Percentiles rank a stretch among this genome's conserved stretches.
Evolutionary conservation across 2,888 invertebrate species (phyloP).

Genomic region (Aphidoletes aphidimyza): DNA sequence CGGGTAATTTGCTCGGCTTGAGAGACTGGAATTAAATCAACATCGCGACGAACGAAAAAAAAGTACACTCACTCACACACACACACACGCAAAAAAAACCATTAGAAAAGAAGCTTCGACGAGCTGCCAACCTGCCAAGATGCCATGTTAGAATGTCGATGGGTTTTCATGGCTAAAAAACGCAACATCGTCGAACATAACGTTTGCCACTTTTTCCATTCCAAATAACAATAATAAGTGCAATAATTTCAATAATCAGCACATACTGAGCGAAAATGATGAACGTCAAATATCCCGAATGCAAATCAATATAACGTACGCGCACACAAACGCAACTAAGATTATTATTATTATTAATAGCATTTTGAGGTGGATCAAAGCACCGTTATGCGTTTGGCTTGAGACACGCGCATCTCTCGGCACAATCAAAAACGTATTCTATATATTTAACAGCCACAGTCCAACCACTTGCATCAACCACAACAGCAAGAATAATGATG

Average conservation of each 20-base stretch:
- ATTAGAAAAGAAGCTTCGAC: background rate
- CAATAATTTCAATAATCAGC: constrained; percentile 26
- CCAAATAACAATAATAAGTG: constrained; percentile 11
- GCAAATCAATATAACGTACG: background rate
- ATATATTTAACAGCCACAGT: background rate
- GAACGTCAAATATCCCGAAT: background rate
- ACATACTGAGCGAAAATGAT: constrained; percentile 1
- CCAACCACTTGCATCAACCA: background rate
- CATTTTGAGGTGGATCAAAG: constrained; percentile 23
- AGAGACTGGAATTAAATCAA: background rate
- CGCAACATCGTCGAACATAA: too few relatives aligned
- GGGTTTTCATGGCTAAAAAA: too few relatives aligned
- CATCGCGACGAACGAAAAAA: too few relatives aligned
- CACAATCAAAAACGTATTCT: background rate
- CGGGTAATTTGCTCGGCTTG: background rate
- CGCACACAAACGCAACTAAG: background rate
- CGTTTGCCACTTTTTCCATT: background rate
- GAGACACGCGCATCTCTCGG: background rate
- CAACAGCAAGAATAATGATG: too few relatives aligned
- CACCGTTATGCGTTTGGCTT: constrained; percentile 9
- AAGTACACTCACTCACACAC: too few relatives aligned
- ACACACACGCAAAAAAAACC: background rate
- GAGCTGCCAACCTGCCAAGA: background rate
- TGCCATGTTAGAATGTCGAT: constrained; percentile 2
- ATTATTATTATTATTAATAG: constrained; percentile 11